Percentiles rank a stretch among this genome's conserved stretches.
phyloP scores from a whole-genome alignment of 37 sponge, comb jelly and placozoan genomes.

The Tethya wilhelma region DNA sequence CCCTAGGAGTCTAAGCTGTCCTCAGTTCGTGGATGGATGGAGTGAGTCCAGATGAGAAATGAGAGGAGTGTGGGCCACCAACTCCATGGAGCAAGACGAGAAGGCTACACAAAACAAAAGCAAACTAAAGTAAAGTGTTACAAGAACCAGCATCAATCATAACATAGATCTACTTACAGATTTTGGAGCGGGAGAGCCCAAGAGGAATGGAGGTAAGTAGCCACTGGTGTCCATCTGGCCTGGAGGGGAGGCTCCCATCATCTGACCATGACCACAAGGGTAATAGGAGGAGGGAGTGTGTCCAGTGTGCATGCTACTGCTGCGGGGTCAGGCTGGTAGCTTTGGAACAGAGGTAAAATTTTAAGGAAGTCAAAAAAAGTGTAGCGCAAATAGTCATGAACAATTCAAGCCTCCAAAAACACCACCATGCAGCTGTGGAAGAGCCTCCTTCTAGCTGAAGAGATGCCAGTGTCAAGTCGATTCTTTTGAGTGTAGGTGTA shows the following conservation, averaged over 20 bases:
- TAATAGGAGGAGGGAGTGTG: not conserved
- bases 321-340: no score
- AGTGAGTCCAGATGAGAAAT: no score
- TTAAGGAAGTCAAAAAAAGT: no score
- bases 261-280: not conserved
- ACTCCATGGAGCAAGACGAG: not conserved
- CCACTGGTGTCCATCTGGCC: slow-evolving; percentile 55
- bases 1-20: not conserved
- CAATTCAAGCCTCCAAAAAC: no score
- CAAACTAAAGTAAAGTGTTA: not conserved
- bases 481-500: no score
- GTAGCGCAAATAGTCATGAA: no score
- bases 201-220: slow-evolving; percentile 56
- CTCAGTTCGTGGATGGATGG: slow-evolving; percentile 6
- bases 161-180: slow-evolving; percentile 23
- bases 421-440: no score
- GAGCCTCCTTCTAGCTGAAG: no score
- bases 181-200: slow-evolving; percentile 24
- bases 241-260: slow-evolving; percentile 37
- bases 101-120: not conserved
- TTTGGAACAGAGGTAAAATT: no score
- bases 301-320: no score
- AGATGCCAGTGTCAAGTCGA: no score
- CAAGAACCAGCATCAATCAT: not conserved
- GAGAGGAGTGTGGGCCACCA: not conserved